A percentile compares a stretch with the other conserved stretches of the same genome.
These are phyloP conservation scores for Carassius carassius DNA, from an alignment of 2,113 vertebrate genomes.

Conservation along the genomic window DNA sequence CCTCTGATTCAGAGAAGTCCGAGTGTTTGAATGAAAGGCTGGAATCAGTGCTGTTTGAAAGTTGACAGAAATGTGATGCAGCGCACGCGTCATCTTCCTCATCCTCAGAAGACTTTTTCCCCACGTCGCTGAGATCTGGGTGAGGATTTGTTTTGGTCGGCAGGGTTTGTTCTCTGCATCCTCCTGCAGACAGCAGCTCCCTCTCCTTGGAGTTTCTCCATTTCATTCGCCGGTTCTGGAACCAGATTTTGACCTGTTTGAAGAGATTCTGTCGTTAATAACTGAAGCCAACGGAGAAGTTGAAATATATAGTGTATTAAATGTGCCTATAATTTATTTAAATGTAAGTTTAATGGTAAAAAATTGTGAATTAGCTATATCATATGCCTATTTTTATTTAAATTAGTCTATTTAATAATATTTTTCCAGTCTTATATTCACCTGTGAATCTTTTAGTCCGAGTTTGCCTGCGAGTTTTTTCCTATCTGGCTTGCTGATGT, in stretches of 20 bases:
- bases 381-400: too few species aligned
- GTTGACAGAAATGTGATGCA: conserved; percentile 61
- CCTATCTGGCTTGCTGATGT: conserved; percentile 97
- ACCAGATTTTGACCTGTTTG: conserved; percentile 96
- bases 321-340: too few species aligned
- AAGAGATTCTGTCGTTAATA: not conserved
- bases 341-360: too few species aligned
- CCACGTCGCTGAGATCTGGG: conserved; percentile 95
- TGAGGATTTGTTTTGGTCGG: conserved; percentile 98
- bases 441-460: conserved; percentile 96
- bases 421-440: conserved; percentile 57
- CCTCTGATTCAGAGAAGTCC: conserved; percentile 93
- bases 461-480: conserved; percentile 94
- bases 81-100: conserved; percentile 76
- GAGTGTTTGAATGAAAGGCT: conserved; percentile 87
- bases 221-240: conserved; percentile 98
- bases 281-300: too few species aligned
- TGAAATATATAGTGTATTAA: too few species aligned
- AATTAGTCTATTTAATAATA: too few species aligned
- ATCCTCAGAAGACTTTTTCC: conserved; percentile 83
- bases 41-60: conserved; percentile 67
- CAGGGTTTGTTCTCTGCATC: conserved; percentile 94
- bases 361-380: too few species aligned
- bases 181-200: conserved; percentile 92
- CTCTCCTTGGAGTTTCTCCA: conserved; percentile 98